phyloP scores from a whole-genome alignment of 2,888 invertebrate genomes.

The Drosophila kokeensis region DNA sequence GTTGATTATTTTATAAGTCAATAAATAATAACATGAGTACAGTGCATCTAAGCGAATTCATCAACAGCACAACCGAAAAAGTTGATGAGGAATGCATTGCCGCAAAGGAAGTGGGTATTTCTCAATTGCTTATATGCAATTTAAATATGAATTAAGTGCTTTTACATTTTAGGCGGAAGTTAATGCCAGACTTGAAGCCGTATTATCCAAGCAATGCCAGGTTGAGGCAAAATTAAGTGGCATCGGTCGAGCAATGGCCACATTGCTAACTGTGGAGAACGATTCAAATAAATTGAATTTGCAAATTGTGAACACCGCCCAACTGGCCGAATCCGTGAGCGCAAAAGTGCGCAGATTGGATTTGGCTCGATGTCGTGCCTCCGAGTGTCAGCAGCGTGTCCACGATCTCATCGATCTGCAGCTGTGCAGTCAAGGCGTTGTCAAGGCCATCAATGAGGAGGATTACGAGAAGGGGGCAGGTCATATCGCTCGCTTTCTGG shows the following conservation, averaged over 20 bases:
- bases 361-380: slow-evolving; percentile 94
- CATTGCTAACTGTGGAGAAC: slow-evolving; percentile 90
- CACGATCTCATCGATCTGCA: slow-evolving; percentile 97
- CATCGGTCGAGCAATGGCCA: slow-evolving; percentile 92
- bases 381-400: slow-evolving; percentile 96
- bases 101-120: slow-evolving; percentile 72
- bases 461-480: slow-evolving; percentile 98
- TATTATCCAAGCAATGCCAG: slow-evolving; percentile 90
- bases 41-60: slow-evolving; percentile 36
- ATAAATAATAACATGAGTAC: slow-evolving; percentile 32
- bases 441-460: slow-evolving; percentile 95
- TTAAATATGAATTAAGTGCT: neutral
- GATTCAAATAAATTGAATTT: slow-evolving; percentile 93
- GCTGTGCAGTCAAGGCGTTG: slow-evolving; percentile 98
- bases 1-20: slow-evolving; percentile 12
- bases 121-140: slow-evolving; percentile 1
- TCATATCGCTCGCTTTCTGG: slow-evolving; percentile 96
- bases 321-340: slow-evolving; percentile 96
- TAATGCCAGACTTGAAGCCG: slow-evolving; percentile 89
- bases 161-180: slow-evolving; percentile 87
- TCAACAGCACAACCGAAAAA: slow-evolving; percentile 86
- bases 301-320: slow-evolving; percentile 94
- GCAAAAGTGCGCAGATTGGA: slow-evolving; percentile 97
- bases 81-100: slow-evolving; percentile 83
- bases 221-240: slow-evolving; percentile 92